Evolutionary conservation across 2,888 invertebrate genomes (phyloP).

Genomic region (Minunthozetes semirufus): DNA sequence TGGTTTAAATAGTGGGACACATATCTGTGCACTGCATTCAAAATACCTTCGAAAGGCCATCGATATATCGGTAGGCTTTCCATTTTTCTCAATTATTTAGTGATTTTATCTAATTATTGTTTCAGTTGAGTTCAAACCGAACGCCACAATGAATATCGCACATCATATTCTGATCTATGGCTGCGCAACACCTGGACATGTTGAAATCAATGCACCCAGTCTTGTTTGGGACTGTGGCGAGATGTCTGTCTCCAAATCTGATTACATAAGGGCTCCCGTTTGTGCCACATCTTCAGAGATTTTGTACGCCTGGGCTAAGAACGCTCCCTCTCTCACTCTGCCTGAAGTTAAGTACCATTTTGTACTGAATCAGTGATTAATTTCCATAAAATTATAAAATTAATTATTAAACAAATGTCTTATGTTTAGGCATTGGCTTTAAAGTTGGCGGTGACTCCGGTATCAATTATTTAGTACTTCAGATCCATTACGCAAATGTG

Average conservation of each 20-base stretch:
- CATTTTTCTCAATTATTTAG: not conserved
- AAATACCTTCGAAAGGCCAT: slow-evolving; percentile 65
- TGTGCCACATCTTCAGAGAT: slow-evolving; percentile 55
- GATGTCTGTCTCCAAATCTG: slow-evolving; percentile 55
- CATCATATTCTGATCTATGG: slow-evolving; percentile 92
- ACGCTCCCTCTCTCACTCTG: slow-evolving; percentile 71
- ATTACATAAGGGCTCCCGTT: slow-evolving; percentile 37
- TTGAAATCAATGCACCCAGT: slow-evolving; percentile 53
- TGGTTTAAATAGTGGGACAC: slow-evolving; percentile 78
- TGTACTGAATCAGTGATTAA: too few relatives aligned
- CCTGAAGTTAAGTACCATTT: slow-evolving; percentile 59
- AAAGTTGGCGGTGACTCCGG: slow-evolving; percentile 81
- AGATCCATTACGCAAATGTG: slow-evolving; percentile 75
- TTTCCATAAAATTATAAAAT: not conserved
- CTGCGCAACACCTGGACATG: slow-evolving; percentile 75
- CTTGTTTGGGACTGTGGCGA: slow-evolving; percentile 77
- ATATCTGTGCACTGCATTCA: slow-evolving; percentile 82
- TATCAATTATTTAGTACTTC: slow-evolving; percentile 82
- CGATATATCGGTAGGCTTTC: slow-evolving; percentile 74
- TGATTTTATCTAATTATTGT: not conserved
- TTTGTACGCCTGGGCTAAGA: slow-evolving; percentile 89
- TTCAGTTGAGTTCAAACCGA: slow-evolving; percentile 82
- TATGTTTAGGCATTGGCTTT: slow-evolving; percentile 67
- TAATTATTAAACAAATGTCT: not conserved
- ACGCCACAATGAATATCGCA: slow-evolving; percentile 79